Base-by-base conservation (phyloP, 2,797 vertebrate genomes). In the Chaetodon trifasciatus region DNA sequence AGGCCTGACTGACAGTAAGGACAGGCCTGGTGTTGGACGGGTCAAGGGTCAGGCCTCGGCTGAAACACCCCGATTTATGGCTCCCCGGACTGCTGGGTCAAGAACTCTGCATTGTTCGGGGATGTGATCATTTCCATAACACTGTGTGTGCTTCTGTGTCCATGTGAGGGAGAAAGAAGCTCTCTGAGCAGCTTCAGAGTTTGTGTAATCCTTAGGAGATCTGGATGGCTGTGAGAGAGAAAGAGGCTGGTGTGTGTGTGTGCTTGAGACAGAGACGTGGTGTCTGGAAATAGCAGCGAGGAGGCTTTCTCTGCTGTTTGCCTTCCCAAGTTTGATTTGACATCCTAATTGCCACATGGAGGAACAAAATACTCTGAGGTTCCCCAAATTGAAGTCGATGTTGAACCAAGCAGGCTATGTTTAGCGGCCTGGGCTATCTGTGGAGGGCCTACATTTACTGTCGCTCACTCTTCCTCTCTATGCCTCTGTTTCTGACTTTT, bases 301-400 rank as follows among this genome's bases (percentile, higher is more conserved):
- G 86, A 88, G 88, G 83, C 86, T 92, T 85, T 82, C 86, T 90
- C 91, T 79, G 91, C 92, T 90, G 88, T 93, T 94, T 93, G 91
- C 92, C 92, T 94, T 91, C 90, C 91, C 83, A 92, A 89, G 93
- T 94, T 93, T 93, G 93, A 95, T 94, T 95, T 95, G 94, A 95
- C 94, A 94, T 93, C 92, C 88, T 95, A 95, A 95, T 94, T 95
- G 93, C 94, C 94, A 94, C 90, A 93, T 95, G 91, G 91, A 93
- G 90, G 91, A 95, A 93, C 92, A 92, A 95, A 95, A 95, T 94
- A 92, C 93, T 93, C 92, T 86, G 92, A 94, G 91, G 86, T 93
- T 95, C 92, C 81, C 76, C 84, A 90, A 94, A 94, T 86, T 89
- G 92, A 95, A 92, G 90, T 88, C 85, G 86, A 88, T 89, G 88